Conservation (phyloP, 2,113 vertebrate species). For the Sula dactylatra region DNA sequence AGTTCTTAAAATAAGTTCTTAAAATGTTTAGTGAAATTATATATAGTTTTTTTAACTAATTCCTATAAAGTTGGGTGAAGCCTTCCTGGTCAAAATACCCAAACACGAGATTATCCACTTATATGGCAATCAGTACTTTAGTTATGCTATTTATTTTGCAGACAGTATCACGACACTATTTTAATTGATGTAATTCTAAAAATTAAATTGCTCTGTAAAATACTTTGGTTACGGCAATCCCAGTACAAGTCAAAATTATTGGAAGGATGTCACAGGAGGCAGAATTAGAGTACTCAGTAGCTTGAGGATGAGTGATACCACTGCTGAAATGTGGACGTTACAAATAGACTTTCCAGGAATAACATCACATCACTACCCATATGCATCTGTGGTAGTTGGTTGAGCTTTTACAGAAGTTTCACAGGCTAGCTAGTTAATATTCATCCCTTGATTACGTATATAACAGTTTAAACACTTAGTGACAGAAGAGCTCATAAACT, state of each 20-base stretch:
- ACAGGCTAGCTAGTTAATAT: neutral
- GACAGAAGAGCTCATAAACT: neutral
- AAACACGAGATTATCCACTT: neutral
- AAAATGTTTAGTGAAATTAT: neutral
- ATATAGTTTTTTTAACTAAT: neutral
- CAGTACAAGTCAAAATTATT: neutral
- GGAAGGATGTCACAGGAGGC: neutral
- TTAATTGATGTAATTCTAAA: neutral
- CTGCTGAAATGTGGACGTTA: neutral
- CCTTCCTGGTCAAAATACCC: neutral
- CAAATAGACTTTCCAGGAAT: neutral
- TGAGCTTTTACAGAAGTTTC: neutral
- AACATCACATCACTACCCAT: neutral
- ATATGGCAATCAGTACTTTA: neutral
- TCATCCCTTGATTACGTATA: neutral
- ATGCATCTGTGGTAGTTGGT: neutral
- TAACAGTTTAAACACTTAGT: neutral
- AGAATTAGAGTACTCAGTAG: neutral
- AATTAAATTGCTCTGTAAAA: neutral
- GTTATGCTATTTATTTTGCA: neutral
- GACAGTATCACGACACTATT: neutral
- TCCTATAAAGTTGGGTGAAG: neutral
- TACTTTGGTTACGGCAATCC: neutral
- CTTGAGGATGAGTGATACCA: neutral
- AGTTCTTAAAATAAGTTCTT: neutral